Evolutionary conservation across 2,113 vertebrate species (phyloP).

Genomic region (Urocynchramus pylzowi): DNA sequence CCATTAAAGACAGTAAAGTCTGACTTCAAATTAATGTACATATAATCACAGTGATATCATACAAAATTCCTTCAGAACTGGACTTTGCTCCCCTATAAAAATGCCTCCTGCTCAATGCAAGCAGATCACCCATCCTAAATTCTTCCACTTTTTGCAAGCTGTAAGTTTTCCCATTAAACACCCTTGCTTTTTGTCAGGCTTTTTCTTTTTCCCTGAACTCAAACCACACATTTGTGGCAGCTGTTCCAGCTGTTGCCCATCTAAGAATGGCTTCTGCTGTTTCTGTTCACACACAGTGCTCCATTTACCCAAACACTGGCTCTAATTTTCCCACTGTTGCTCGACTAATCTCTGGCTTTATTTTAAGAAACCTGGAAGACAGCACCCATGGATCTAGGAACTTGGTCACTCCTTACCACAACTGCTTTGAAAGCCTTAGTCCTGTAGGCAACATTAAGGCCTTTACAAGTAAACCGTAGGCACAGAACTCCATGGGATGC

Average conservation of each 20-base stretch:
- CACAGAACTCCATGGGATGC: slow-evolving; percentile 78
- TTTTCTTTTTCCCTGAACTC: background rate
- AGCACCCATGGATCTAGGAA: background rate
- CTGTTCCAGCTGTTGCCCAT: background rate
- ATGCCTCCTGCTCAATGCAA: background rate
- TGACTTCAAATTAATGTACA: background rate
- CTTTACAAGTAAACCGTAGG: slow-evolving; percentile 92
- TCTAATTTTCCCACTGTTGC: background rate
- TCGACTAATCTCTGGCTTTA: background rate
- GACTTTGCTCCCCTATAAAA: background rate
- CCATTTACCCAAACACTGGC: background rate
- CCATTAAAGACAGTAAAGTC: background rate
- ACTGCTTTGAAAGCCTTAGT: slow-evolving; percentile 83
- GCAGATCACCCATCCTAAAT: background rate
- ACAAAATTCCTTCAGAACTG: background rate
- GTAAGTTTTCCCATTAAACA: background rate
- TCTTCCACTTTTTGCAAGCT: background rate
- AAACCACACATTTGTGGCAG: background rate
- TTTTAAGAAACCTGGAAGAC: background rate
- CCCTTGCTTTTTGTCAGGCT: background rate
- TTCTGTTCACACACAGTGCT: background rate
- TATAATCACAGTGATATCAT: background rate
- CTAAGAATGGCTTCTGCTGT: background rate
- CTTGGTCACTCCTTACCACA: slow-evolving; percentile 75
- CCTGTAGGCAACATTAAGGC: slow-evolving; percentile 84